A percentile compares a stretch with the other conserved stretches of the same genome.
phyloP scores from a whole-genome alignment of 2,113 vertebrate species.

The Manacus vitellinus region DNA sequence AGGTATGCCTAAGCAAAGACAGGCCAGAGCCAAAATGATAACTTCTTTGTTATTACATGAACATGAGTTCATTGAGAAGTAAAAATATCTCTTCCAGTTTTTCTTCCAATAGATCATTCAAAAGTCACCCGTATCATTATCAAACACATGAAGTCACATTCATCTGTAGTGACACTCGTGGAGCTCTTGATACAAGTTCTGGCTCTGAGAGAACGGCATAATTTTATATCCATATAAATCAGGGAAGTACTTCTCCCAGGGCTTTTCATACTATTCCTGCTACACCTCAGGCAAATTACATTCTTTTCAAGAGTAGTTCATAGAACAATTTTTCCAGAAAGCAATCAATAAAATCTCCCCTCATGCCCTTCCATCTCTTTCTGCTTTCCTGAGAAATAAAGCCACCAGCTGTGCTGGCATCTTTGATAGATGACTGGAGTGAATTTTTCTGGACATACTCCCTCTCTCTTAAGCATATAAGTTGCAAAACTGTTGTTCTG shows the following conservation, averaged over 20 bases:
- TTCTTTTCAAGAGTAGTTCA: neutral
- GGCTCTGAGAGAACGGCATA: neutral
- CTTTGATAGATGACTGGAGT: neutral
- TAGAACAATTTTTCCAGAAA: neutral
- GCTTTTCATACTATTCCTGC: neutral
- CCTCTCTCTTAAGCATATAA: neutral
- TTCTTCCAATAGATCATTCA: neutral
- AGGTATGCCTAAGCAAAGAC: neutral
- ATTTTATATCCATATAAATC: neutral
- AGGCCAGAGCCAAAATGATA: neutral
- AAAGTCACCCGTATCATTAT: neutral
- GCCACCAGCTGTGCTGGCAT: neutral
- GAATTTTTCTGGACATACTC: neutral
- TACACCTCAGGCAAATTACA: neutral
- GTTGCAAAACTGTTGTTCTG: neutral
- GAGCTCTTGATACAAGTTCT: neutral
- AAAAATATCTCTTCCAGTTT: neutral
- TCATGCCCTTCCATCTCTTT: neutral
- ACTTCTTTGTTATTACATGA: neutral
- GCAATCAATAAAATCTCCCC: neutral
- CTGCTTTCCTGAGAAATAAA: neutral
- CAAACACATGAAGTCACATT: neutral
- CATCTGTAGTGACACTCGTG: neutral
- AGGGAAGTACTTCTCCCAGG: neutral
- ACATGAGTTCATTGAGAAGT: neutral